These are phyloP conservation scores for Drosophila eohydei DNA, from an alignment of 2,888 invertebrate genomes.

Conservation along the genomic window DNA sequence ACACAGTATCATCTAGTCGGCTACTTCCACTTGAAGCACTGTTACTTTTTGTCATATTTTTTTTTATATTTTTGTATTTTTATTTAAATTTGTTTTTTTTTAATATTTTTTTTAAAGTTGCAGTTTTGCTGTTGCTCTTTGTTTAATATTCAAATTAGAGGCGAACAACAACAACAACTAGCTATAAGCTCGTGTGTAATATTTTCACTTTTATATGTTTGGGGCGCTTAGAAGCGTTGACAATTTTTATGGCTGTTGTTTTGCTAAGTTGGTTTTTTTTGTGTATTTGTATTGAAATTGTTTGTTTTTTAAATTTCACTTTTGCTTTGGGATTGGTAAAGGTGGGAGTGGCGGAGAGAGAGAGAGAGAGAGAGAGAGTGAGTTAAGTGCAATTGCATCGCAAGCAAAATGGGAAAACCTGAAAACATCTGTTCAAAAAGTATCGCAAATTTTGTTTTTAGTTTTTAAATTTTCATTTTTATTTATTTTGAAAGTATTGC, in stretches of 20 bases:
- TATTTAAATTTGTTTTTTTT: slow-evolving; percentile 7
- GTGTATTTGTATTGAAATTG: slow-evolving; percentile 20
- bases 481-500: not conserved
- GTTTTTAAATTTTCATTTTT: not conserved
- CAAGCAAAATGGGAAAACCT: not conserved
- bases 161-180: slow-evolving; percentile 38
- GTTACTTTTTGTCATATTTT: slow-evolving; percentile 11
- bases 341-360: not conserved
- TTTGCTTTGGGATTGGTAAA: slow-evolving; percentile 16
- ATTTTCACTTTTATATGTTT: slow-evolving; percentile 60
- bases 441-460: not conserved
- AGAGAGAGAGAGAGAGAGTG: not conserved
- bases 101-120: slow-evolving; percentile 15
- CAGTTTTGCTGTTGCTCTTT: slow-evolving; percentile 32
- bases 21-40: not conserved
- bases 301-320: slow-evolving; percentile 46
- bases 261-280: slow-evolving; percentile 15
- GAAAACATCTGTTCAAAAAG: not conserved
- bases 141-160: slow-evolving; percentile 59
- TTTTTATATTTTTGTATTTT: slow-evolving; percentile 8
- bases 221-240: slow-evolving; percentile 56
- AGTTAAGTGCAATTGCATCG: slow-evolving; percentile 2
- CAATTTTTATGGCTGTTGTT: slow-evolving; percentile 46
- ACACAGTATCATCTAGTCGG: slow-evolving; percentile 3
- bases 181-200: slow-evolving; percentile 32